A percentile compares a stretch with the other conserved stretches of the same genome.
phyloP scores from a whole-genome alignment of 92 coral and sea anemone species.

The Zoanthus sansibaricus region DNA sequence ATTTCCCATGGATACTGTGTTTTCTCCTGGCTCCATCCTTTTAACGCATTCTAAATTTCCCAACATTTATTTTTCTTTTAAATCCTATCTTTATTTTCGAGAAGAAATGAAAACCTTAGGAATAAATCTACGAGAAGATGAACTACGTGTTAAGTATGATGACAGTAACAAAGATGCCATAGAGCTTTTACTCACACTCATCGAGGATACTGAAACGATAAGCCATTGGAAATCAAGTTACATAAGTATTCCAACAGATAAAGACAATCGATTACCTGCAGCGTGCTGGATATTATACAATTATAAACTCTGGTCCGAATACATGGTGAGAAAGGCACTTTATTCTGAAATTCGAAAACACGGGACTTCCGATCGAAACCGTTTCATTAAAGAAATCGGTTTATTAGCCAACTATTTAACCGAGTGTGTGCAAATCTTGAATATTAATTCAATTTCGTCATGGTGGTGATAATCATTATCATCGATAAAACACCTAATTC shows the following conservation, averaged over 20 bases:
- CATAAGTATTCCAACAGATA: background rate
- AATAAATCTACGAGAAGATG: background rate
- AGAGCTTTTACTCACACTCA: background rate
- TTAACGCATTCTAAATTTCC: background rate
- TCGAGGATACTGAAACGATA: background rate
- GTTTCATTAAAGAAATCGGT: constrained; percentile 1
- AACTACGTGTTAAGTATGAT: background rate
- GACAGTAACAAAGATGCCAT: background rate
- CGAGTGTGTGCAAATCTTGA: background rate
- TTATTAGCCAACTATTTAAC: constrained; percentile 4
- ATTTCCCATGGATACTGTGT: background rate
- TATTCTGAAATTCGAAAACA: background rate
- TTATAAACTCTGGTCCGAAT: constrained; percentile 4
- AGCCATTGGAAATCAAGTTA: background rate
- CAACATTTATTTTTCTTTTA: background rate
- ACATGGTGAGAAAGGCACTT: constrained; percentile 2
- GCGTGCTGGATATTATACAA: background rate
- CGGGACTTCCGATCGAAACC: background rate
- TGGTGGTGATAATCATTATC: background rate
- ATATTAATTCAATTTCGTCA: background rate
- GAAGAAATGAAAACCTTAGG: background rate
- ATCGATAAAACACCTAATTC: constrained; percentile 6
- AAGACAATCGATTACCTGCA: background rate
- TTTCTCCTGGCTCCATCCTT: background rate
- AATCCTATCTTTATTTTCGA: background rate